These are phyloP conservation scores for Drosophila formosana DNA, from an alignment of 2,888 invertebrate species.

Conservation along the genomic window DNA sequence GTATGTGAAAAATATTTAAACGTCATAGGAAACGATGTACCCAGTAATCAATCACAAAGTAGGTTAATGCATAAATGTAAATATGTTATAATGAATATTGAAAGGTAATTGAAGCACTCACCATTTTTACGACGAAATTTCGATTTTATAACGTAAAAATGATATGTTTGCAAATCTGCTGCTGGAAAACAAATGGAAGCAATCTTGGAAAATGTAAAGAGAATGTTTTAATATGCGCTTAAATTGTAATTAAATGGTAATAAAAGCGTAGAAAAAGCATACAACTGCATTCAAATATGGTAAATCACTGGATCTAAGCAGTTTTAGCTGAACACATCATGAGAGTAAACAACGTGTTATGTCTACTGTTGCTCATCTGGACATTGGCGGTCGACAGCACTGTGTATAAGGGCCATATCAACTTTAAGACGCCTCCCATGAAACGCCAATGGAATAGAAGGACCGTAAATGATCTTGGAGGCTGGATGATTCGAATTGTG, in stretches of 20 bases:
- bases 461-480: neutral
- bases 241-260: neutral
- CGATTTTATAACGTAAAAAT: no score
- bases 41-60: neutral
- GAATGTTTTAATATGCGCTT: neutral
- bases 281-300: neutral
- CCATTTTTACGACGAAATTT: no score
- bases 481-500: slow-evolving; percentile 18
- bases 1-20: neutral
- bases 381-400: neutral
- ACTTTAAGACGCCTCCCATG: neutral
- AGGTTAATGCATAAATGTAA: no score
- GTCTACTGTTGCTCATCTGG: slow-evolving; percentile 1
- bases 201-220: neutral
- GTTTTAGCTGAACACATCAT: slow-evolving; percentile 3
- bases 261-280: neutral
- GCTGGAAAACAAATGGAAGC: neutral
- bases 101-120: no score
- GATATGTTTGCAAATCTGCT: no score
- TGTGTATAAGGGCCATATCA: neutral
- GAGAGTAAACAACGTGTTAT: neutral
- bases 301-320: neutral
- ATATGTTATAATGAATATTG: no score
- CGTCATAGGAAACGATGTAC: neutral
- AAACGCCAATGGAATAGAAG: slow-evolving; percentile 2